Evolutionary conservation across 2,888 invertebrate genomes (phyloP).

Genomic region (Synergus japonicus): DNA sequence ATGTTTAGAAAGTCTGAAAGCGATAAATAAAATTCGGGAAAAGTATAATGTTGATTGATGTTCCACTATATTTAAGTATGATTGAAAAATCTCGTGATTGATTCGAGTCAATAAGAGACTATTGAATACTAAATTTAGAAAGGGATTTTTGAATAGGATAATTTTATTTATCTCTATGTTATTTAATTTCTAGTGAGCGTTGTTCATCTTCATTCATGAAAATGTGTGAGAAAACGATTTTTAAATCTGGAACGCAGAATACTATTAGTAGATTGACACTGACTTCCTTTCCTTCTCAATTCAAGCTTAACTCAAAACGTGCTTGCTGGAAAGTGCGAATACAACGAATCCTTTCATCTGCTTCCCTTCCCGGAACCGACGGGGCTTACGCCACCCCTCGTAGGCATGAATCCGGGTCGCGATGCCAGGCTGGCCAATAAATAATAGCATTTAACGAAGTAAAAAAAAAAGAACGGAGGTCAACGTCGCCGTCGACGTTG

Average conservation of each 20-base stretch:
- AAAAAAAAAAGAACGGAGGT: slow-evolving; percentile 49
- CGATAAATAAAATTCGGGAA: not conserved
- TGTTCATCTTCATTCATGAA: not conserved
- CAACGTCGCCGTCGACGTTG: slow-evolving; percentile 57
- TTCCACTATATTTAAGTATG: not conserved
- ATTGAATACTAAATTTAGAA: too few species aligned
- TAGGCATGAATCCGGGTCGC: slow-evolving; percentile 22
- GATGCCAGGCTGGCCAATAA: slow-evolving; percentile 15
- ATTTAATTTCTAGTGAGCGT: too few species aligned
- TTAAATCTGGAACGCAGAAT: not conserved
- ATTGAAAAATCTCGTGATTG: not conserved
- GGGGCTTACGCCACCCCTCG: slow-evolving; percentile 22
- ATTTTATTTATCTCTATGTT: too few species aligned
- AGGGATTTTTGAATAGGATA: too few species aligned
- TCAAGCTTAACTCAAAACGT: slow-evolving; percentile 14
- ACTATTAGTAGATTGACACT: slow-evolving; percentile 1
- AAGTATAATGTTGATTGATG: not conserved
- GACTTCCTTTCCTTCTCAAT: not conserved
- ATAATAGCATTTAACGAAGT: slow-evolving; percentile 28
- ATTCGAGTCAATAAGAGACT: not conserved
- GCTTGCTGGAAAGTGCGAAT: slow-evolving; percentile 22
- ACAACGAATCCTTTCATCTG: slow-evolving; percentile 40
- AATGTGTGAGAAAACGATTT: not conserved
- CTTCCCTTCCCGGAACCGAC: slow-evolving; percentile 27
- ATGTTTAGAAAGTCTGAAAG: not conserved